These are phyloP conservation scores for Frieseomelitta varia DNA, from an alignment of 1,140 invertebrate genomes.

Conservation along the genomic window DNA sequence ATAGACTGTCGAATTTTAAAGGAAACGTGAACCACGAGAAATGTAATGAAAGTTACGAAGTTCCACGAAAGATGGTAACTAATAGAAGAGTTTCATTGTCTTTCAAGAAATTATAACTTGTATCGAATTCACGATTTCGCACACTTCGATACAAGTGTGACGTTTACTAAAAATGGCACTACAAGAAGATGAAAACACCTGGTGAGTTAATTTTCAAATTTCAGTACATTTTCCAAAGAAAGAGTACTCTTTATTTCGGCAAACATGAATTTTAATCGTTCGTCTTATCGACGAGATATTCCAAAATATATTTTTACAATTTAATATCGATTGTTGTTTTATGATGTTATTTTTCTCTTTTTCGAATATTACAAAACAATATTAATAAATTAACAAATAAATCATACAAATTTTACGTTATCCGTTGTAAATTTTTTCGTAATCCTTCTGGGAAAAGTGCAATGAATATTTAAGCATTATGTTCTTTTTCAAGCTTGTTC, in stretches of 20 bases:
- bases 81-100: neutral
- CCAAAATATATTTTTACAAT: neutral
- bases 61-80: conserved; percentile 43
- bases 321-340: neutral
- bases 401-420: neutral
- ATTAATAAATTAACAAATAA: conserved; percentile 18
- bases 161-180: conserved; percentile 81
- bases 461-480: neutral
- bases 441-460: neutral
- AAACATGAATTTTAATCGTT: neutral
- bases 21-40: conserved; percentile 23
- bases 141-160: conserved; percentile 33
- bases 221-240: neutral
- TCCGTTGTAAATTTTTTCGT: neutral
- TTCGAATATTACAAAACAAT: conserved; percentile 4
- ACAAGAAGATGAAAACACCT: conserved; percentile 85
- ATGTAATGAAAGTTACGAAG: conserved; percentile 17
- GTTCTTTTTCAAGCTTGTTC: neutral
- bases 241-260: neutral
- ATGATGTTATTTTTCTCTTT: neutral
- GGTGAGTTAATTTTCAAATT: conserved; percentile 77
- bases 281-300: neutral
- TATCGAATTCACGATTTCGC: conserved; percentile 16
- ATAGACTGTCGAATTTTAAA: conserved; percentile 30
- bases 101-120: conserved; percentile 41